Percentiles rank a stretch among this genome's conserved stretches.
Evolutionary conservation across 1,140 invertebrate genomes (phyloP).

Genomic region (Chymomyza costata): DNA sequence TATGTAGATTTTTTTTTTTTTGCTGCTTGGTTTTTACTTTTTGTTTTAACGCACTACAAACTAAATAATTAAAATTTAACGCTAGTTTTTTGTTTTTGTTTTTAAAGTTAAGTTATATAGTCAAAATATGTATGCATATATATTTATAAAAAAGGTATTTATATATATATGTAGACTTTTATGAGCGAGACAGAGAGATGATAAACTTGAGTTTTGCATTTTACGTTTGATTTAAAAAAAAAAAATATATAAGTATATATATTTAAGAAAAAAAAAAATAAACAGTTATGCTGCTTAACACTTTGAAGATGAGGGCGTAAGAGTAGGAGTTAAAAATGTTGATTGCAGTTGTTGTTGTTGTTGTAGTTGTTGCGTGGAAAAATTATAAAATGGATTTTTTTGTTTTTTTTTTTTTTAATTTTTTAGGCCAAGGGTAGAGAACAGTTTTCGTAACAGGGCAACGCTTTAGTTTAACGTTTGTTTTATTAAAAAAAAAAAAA

Average conservation of each 20-base stretch:
- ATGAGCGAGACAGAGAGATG: conserved; percentile 16
- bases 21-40: conserved; percentile 15
- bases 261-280: too few species aligned
- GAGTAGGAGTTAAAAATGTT: too few species aligned
- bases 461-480: conserved; percentile 42
- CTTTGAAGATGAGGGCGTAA: too few species aligned
- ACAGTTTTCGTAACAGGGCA: conserved; percentile 40
- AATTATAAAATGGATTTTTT: too few species aligned
- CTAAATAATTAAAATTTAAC: conserved; percentile 68
- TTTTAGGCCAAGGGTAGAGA: conserved; percentile 24
- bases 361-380: too few species aligned
- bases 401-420: too few species aligned
- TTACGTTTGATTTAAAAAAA: conserved; percentile 15
- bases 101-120: conserved; percentile 38
- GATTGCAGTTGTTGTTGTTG: too few species aligned
- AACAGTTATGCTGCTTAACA: too few species aligned
- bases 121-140: conserved; percentile 44
- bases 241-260: conserved; percentile 8
- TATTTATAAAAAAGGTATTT: conserved; percentile 29
- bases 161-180: conserved; percentile 28
- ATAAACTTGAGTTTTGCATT: conserved; percentile 16
- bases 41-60: conserved; percentile 60
- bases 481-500: conserved; percentile 39
- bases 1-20: background rate
- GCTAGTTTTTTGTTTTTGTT: conserved; percentile 33